Conservation (phyloP, 2,888 invertebrate genomes). For the Dicycla oo region DNA sequence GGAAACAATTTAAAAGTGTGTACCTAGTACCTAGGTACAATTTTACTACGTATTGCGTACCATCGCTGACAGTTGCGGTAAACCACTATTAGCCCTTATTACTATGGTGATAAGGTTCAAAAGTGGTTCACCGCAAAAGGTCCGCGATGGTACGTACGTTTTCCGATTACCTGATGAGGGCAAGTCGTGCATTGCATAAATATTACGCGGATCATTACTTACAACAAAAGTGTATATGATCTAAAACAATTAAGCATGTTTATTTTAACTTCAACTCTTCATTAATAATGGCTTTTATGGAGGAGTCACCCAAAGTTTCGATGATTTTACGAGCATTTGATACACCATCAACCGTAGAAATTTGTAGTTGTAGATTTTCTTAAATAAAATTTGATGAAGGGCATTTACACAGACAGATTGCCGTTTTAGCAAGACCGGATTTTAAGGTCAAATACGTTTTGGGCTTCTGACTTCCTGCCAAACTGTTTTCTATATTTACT, state of each 20-base stretch:
- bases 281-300: no score
- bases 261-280: background rate
- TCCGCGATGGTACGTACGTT: no score
- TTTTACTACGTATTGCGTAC: no score
- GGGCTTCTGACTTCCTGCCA: background rate
- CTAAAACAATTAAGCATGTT: background rate
- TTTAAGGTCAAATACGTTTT: background rate
- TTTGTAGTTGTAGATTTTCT: background rate
- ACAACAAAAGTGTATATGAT: background rate
- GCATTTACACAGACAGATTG: background rate
- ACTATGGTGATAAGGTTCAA: no score
- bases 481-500: background rate
- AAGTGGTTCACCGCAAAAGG: no score
- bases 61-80: no score
- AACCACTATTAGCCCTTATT: no score
- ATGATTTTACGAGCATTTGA: background rate
- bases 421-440: background rate
- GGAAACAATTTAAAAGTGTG: no score
- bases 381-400: background rate
- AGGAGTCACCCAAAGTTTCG: background rate
- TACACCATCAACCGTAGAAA: background rate
- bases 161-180: slow-evolving; percentile 16
- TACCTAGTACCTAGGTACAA: no score
- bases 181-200: slow-evolving; percentile 24
- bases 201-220: slow-evolving; percentile 40